Conservation (phyloP, 2,797 vertebrate species). For the Lacerta viridis region DNA sequence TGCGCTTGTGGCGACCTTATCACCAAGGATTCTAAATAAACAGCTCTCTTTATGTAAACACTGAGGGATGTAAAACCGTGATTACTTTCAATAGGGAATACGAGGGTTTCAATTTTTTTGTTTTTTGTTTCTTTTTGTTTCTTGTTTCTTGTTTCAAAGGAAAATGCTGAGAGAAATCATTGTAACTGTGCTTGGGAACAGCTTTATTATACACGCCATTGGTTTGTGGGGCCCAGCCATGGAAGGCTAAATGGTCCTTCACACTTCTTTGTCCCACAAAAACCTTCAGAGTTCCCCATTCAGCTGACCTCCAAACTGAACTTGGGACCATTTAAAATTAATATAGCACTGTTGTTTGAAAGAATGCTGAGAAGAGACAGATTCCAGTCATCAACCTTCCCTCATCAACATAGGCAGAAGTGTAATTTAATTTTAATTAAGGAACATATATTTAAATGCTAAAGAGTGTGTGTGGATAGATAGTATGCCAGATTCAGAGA, state of each 20-base stretch:
- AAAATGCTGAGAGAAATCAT: conserved; percentile 78
- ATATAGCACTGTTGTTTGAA: conserved; percentile 19
- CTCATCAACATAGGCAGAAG: neutral
- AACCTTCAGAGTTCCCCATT: conserved; percentile 46
- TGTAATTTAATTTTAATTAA: neutral
- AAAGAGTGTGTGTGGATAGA: no score
- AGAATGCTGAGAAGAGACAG: neutral
- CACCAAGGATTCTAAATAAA: conserved; percentile 86
- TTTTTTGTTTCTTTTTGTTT: conserved; percentile 51
- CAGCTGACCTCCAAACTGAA: conserved; percentile 11
- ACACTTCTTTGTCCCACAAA: conserved; percentile 37
- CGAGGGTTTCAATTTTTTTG: conserved; percentile 73
- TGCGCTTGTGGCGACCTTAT: conserved; percentile 79
- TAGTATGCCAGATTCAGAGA: neutral
- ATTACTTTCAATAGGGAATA: conserved; percentile 85
- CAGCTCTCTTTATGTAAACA: conserved; percentile 87
- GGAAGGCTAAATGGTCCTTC: conserved; percentile 55
- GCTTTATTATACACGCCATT: conserved; percentile 70
- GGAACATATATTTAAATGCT: no score
- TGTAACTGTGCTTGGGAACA: conserved; percentile 60
- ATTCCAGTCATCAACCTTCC: conserved; percentile 10
- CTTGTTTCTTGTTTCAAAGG: conserved; percentile 75
- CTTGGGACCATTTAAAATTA: conserved; percentile 61
- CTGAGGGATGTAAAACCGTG: conserved; percentile 81
- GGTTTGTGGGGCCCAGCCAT: conserved; percentile 50